Evolutionary conservation across 1,140 invertebrate genomes (phyloP).

Genomic region (Drosophila nannoptera): DNA sequence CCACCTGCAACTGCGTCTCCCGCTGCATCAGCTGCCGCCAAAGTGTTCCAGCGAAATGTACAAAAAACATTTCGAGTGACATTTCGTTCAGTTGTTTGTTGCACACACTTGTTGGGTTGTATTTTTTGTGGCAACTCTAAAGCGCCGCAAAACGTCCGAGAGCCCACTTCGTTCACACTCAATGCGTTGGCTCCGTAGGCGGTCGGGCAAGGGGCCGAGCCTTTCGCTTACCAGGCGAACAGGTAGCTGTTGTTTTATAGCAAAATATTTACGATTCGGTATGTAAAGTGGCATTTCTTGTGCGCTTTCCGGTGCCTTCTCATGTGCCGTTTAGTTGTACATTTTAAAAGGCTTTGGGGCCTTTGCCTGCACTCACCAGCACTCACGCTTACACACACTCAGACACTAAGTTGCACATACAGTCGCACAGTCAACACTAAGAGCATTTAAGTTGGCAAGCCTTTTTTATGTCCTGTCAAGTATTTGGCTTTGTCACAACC

Average conservation of each 20-base stretch:
- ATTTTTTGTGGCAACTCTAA: slow-evolving; percentile 50
- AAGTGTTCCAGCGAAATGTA: slow-evolving; percentile 67
- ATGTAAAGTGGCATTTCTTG: slow-evolving; percentile 75
- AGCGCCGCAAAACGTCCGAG: slow-evolving; percentile 69
- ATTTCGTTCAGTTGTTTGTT: slow-evolving; percentile 53
- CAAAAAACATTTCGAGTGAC: slow-evolving; percentile 66
- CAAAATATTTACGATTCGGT: slow-evolving; percentile 77
- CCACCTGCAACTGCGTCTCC: neutral
- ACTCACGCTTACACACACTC: slow-evolving; percentile 4
- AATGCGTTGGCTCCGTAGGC: slow-evolving; percentile 54
- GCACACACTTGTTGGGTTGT: slow-evolving; percentile 9
- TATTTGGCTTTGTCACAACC: slow-evolving; percentile 40
- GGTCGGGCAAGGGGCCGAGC: slow-evolving; percentile 1
- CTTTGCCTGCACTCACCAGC: slow-evolving; percentile 48
- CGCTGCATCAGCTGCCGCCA: neutral
- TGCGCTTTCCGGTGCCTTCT: slow-evolving; percentile 67
- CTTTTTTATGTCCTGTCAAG: slow-evolving; percentile 66
- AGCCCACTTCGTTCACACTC: slow-evolving; percentile 76
- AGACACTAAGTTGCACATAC: neutral
- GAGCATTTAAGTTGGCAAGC: slow-evolving; percentile 44
- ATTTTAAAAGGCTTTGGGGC: slow-evolving; percentile 62
- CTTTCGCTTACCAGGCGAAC: slow-evolving; percentile 23
- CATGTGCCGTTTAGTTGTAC: slow-evolving; percentile 39
- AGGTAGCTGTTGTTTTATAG: slow-evolving; percentile 61
- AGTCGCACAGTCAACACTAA: neutral